Conservation (phyloP, 2,888 invertebrate genomes). For the Cosmorhoe ocellata region DNA sequence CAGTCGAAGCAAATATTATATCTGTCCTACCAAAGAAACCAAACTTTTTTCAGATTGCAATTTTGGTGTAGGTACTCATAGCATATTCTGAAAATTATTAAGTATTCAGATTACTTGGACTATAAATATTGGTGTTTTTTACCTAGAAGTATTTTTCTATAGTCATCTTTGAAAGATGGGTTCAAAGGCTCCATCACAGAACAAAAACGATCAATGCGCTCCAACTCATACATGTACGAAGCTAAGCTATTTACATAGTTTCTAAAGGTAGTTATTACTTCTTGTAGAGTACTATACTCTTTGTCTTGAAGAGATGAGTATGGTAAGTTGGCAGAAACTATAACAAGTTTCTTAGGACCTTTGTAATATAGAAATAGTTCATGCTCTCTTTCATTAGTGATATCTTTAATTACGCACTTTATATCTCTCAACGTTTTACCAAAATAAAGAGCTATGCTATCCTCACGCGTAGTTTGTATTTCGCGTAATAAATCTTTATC, state of each 20-base stretch:
- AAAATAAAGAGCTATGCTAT: conserved; percentile 49
- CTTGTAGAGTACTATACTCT: conserved; percentile 52
- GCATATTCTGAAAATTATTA: too few relatives aligned
- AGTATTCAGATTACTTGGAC: too few relatives aligned
- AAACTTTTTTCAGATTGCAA: too few relatives aligned
- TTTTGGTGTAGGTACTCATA: too few relatives aligned
- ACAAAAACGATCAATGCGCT: conserved; percentile 58
- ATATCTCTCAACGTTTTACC: conserved; percentile 62
- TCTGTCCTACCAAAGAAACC: too few relatives aligned
- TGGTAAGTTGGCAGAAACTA: conserved; percentile 54
- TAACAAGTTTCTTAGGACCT: conserved; percentile 46
- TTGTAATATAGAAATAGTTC: conserved; percentile 54
- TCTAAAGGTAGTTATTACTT: conserved; percentile 46
- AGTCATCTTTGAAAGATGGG: conserved; percentile 65
- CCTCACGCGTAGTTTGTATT: conserved; percentile 39
- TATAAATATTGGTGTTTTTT: conserved; percentile 12
- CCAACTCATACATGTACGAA: conserved; percentile 62
- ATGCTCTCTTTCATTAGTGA: conserved; percentile 48
- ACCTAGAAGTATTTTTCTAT: conserved; percentile 67
- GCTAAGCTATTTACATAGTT: conserved; percentile 49
- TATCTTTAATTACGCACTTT: conserved; percentile 55
- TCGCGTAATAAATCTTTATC: conserved; percentile 56
- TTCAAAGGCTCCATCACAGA: conserved; percentile 63
- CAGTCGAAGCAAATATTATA: too few relatives aligned
- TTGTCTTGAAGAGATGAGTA: conserved; percentile 50